Conservation (phyloP, 2,888 invertebrate species). For the Pardosa pseudoannulata region DNA sequence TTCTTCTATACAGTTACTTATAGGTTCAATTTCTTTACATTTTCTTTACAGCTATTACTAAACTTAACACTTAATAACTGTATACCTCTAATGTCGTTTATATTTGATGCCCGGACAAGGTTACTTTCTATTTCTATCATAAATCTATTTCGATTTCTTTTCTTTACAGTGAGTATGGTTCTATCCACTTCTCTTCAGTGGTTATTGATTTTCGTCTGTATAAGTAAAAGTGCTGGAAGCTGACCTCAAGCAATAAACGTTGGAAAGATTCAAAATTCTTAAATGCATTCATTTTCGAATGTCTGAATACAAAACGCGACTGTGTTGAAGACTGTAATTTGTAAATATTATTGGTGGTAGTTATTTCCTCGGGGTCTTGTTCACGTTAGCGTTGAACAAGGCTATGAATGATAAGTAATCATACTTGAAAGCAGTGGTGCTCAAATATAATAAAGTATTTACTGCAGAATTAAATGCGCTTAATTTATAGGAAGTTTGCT, state of each 20-base stretch:
- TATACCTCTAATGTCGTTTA: too few relatives aligned
- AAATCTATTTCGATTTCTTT: too few relatives aligned
- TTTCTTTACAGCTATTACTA: too few relatives aligned
- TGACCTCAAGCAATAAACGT: slow-evolving; percentile 12
- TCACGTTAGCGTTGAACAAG: slow-evolving; percentile 6
- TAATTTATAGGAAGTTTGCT: too few relatives aligned
- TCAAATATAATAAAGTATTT: neutral
- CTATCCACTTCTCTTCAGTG: slow-evolving; percentile 24
- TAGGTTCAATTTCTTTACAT: too few relatives aligned
- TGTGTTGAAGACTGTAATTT: slow-evolving; percentile 26
- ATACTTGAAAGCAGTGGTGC: neutral
- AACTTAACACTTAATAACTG: too few relatives aligned
- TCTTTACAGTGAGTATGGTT: neutral
- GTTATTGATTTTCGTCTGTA: slow-evolving; percentile 18
- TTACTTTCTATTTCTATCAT: too few relatives aligned
- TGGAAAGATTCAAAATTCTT: neutral
- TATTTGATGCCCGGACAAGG: too few relatives aligned
- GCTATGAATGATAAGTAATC: neutral
- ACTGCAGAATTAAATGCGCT: neutral
- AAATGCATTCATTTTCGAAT: slow-evolving; percentile 54
- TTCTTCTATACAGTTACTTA: too few relatives aligned
- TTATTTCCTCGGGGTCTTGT: neutral
- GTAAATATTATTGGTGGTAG: slow-evolving; percentile 36
- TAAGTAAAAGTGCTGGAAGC: slow-evolving; percentile 11
- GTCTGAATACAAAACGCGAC: slow-evolving; percentile 30